Base-by-base conservation (phyloP, 1,140 invertebrate species). In the Daktulosphaira vitifoliae region DNA sequence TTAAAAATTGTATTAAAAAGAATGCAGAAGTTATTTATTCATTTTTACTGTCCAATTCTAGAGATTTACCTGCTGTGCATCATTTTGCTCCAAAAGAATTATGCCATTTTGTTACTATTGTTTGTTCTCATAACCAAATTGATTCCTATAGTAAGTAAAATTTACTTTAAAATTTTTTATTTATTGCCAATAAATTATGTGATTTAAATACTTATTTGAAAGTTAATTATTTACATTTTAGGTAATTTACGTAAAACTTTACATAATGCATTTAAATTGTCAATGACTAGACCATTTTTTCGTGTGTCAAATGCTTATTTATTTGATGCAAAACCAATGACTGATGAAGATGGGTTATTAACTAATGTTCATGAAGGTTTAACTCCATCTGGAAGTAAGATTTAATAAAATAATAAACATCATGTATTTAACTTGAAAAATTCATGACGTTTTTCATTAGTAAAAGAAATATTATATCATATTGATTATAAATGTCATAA, bases 341-440 rank as follows among this genome's bases (percentile, higher is more conserved):
- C 29, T 11, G 29, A 48, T 48, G 56, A 62, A 20, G 42, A 62
- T 62, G 56, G 56, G 13, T 42, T 59, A 22, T 62, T 68, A 16
- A 49, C 25, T 15, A 66, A 68, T 46, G 67, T 68, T n/a, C 67
- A 68, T 15, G 51, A 56, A 23, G 67, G 67, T n/a, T 29, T 68
- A 13, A 6, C 53, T 56, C 37, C 64, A 15, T 68, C 67, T 23
- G 64, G 64, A 66, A 50, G 66, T 66, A 49, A 59, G 54, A 59
- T 33, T 46, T 26, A 33, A 7, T 23, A 20, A 65, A 9, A 15
- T 37, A 52, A n/a, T n/a, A n/a, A n/a, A n/a, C n/a, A n/a, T n/a
- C n/a, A n/a, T n/a, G n/a, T 23, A 25, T 48, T 15, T 25, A 16
- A n/a, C 16, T 52, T 29, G 8, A 48, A 48, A 33, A 16, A 50